Percentiles rank a stretch among this genome's conserved stretches.
Evolutionary conservation across 53 echinoderm and acorn worm genomes (phyloP).

Genomic region (Zoroaster sp.): DNA sequence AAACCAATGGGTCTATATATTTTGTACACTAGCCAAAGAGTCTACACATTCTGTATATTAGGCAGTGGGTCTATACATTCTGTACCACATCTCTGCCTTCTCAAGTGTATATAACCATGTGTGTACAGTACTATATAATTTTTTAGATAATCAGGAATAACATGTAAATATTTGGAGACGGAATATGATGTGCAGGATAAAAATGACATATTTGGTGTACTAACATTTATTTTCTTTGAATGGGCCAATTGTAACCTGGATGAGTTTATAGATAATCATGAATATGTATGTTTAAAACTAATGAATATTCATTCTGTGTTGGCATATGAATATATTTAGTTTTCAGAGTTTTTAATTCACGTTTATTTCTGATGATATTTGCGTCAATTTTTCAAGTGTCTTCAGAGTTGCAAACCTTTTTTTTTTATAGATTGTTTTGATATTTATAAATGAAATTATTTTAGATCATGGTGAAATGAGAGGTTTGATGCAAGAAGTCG

Average conservation of each 20-base stretch:
- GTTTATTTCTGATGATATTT: not conserved
- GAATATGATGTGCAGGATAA: too few species aligned
- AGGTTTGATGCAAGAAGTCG: not conserved
- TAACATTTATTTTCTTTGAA: not conserved
- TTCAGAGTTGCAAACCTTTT: not conserved
- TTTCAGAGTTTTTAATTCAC: not conserved
- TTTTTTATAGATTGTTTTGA: not conserved
- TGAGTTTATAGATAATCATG: not conserved
- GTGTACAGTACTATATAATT: too few species aligned
- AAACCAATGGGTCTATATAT: too few species aligned
- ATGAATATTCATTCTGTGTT: not conserved
- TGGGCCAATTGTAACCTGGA: not conserved
- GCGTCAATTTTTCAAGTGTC: not conserved
- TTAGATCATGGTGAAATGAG: not conserved
- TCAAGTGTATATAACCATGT: too few species aligned
- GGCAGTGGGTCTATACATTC: too few species aligned
- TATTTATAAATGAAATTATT: constrained; percentile 28
- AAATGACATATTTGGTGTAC: not conserved
- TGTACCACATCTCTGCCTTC: too few species aligned
- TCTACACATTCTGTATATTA: too few species aligned
- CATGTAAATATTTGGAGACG: too few species aligned
- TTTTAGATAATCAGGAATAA: too few species aligned
- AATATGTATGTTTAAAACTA: not conserved
- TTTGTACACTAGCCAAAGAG: too few species aligned
- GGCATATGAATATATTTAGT: too few species aligned